Conservation (phyloP, 2,888 invertebrate genomes). For the Gibbula magus region DNA sequence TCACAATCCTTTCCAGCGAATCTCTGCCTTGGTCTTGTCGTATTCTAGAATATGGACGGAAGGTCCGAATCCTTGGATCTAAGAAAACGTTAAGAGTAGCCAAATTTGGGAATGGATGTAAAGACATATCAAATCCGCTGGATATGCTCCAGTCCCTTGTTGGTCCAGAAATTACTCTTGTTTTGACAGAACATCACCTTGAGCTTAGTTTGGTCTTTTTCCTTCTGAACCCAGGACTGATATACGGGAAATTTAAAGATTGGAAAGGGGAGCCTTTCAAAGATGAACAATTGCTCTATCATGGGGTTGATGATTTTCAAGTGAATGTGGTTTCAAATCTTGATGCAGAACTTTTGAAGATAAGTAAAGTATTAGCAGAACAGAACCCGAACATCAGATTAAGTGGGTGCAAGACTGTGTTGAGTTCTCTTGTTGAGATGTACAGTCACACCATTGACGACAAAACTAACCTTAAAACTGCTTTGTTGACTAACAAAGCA, state of each 20-base stretch:
- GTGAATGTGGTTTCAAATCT: constrained; percentile 52
- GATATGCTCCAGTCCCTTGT: constrained; percentile 50
- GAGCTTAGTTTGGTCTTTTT: constrained; percentile 61
- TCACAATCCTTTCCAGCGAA: constrained; percentile 59
- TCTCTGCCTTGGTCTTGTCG: constrained; percentile 66
- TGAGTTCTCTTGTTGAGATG: constrained; percentile 54
- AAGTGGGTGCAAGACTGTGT: not conserved
- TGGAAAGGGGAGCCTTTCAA: constrained; percentile 57
- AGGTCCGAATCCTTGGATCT: constrained; percentile 54
- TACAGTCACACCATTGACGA: constrained; percentile 54
- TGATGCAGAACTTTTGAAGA: constrained; percentile 23
- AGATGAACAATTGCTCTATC: constrained; percentile 60
- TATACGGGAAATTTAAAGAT: constrained; percentile 60
- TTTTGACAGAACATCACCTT: constrained; percentile 52
- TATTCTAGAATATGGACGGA: constrained; percentile 54
- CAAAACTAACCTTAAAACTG: constrained; percentile 40
- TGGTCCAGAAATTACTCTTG: constrained; percentile 49
- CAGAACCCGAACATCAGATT: constrained; percentile 37
- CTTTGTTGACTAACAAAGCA: constrained; percentile 56
- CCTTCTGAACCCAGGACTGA: constrained; percentile 59
- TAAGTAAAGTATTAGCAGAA: constrained; percentile 50
- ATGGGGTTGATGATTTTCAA: constrained; percentile 55
- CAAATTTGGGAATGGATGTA: constrained; percentile 40
- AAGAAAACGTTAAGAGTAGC: constrained; percentile 52
- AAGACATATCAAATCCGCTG: constrained; percentile 34